These are phyloP conservation scores for Lottia gigantea DNA, from an alignment of 2,888 invertebrate genomes.

Conservation along the genomic window DNA sequence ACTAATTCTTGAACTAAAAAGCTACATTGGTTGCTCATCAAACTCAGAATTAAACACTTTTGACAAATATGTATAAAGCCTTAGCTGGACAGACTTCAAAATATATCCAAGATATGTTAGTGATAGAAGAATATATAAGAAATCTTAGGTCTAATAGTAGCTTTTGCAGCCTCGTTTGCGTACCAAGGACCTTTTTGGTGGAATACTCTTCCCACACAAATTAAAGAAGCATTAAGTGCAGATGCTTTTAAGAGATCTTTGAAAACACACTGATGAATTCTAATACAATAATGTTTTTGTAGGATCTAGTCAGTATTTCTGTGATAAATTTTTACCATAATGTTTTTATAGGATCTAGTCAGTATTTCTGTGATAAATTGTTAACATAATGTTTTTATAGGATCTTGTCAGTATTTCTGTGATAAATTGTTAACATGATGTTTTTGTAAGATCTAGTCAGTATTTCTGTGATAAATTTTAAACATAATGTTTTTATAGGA, in stretches of 20 bases:
- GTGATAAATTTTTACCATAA: too few relatives aligned
- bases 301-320: too few relatives aligned
- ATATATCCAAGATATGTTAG: neutral
- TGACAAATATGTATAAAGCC: neutral
- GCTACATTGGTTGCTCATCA: neutral
- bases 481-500: too few relatives aligned
- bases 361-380: too few relatives aligned
- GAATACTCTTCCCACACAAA: neutral
- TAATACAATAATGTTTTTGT: too few relatives aligned
- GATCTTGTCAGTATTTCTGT: too few relatives aligned
- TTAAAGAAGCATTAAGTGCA: neutral
- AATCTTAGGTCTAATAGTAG: conserved; percentile 1
- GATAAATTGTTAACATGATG: too few relatives aligned
- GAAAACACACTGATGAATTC: neutral
- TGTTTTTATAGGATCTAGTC: too few relatives aligned
- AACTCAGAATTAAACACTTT: neutral
- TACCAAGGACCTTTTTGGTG: neutral
- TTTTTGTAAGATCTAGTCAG: too few relatives aligned
- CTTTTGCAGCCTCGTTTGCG: neutral
- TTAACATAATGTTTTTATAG: too few relatives aligned
- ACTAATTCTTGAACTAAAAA: neutral
- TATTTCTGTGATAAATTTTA: too few relatives aligned
- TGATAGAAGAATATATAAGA: neutral
- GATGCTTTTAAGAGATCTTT: neutral
- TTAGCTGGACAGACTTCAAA: neutral